Evolutionary conservation across 1,140 invertebrate genomes (phyloP), one percentile per base, ranked within the genome.

Genomic region (Conus ventricosus): DNA sequence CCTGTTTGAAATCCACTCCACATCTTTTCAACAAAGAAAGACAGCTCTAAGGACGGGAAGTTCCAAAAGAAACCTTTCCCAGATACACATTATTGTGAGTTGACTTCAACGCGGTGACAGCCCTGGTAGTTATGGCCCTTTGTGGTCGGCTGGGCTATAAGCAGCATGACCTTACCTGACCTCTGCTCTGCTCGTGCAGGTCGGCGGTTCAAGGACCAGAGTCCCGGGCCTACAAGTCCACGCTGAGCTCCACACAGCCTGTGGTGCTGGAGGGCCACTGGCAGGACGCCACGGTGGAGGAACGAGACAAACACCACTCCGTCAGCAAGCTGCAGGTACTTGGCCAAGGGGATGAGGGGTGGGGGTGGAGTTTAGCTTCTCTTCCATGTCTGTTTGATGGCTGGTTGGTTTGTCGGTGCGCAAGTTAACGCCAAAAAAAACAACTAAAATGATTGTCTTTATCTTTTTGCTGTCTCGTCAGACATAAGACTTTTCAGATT

Each of bases 241-340:
- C 94, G 0, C 90, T 92, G 53, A 94, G 92, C 88, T 91, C 90
- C 63, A 89, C 90, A 51, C 91, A 94, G 51, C 95, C 95, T 8
- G 94, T 95, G 6, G 89, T 95, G 2, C 91, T 94, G 51, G 93
- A 95, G 83, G 94, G 94, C n/a, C 92, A 94, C 87, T 95, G 95
- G 95, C 92, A 95, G 81, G 92, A 95, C 83, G 89, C 92, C 4
- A 93, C 94, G 23, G 88, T 92, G 27, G 92, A 93, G 53, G 95
- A 95, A 90, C 90, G 92, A 54, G 71, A 92, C 51, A 94, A 94
- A 89, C 94, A 95, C 86, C 92, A 94, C 78, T 93, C 92, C 51
- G 93, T 95, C 4, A 92, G 94, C 60, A 94, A 94, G 90, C 89
- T 95, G 80, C 91, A 95, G 93, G 95, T 95, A 91, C 88, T 27